Conservation (phyloP, 2,113 vertebrate species). For the Ornithorhynchus anatinus region DNA sequence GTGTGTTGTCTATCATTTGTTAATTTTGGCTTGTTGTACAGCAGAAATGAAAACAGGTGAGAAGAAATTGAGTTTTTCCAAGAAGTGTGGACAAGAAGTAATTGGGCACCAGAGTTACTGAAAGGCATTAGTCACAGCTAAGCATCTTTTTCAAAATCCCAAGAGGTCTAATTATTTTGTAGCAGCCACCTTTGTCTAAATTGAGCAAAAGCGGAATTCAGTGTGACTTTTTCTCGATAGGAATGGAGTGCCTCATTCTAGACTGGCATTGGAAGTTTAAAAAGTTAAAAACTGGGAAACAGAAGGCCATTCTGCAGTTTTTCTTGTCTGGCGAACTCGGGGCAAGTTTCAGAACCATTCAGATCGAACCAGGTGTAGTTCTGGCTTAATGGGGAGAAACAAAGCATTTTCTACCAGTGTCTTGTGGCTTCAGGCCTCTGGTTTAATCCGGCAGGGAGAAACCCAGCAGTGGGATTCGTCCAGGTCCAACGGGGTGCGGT, state of each 20-base stretch:
- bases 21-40: background rate
- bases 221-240: background rate
- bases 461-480: no score
- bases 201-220: background rate
- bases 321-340: no score
- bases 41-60: background rate
- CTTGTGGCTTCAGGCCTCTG: no score
- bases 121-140: background rate
- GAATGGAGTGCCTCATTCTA: background rate
- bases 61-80: background rate
- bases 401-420: no score
- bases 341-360: background rate
- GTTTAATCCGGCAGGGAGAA: no score
- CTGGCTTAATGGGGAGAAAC: background rate
- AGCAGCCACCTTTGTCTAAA: background rate
- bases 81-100: background rate
- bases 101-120: background rate
- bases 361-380: background rate
- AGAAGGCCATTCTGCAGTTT: no score
- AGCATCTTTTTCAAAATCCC: background rate
- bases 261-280: background rate
- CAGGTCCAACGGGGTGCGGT: no score
- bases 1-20: background rate
- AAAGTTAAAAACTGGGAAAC: background rate
- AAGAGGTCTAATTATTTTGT: background rate